Evolutionary conservation across 2,888 invertebrate species (phyloP).

Genomic region (Leptinotarsa tumamoca): DNA sequence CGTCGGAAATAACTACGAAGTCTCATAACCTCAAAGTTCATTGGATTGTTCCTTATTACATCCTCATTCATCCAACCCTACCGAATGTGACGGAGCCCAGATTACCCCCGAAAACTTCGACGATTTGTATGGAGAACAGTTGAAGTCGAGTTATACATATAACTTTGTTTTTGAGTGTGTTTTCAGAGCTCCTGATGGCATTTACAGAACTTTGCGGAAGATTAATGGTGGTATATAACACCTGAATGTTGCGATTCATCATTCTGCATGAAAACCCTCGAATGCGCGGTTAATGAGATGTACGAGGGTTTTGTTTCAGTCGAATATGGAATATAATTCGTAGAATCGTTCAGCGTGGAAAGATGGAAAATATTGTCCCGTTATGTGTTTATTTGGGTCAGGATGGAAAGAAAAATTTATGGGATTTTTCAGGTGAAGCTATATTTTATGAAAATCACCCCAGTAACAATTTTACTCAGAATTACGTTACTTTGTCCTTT

Average conservation of each 20-base stretch:
- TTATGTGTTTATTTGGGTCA: not conserved
- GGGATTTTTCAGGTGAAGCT: too few species aligned
- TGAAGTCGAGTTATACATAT: constrained; percentile 21
- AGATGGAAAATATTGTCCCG: not conserved
- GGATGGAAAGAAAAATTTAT: too few species aligned
- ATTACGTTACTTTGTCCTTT: too few species aligned
- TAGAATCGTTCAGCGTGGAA: not conserved
- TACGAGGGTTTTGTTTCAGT: not conserved
- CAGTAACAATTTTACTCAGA: too few species aligned
- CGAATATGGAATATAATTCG: not conserved
- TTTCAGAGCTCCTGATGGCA: constrained; percentile 23
- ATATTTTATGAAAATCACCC: too few species aligned
- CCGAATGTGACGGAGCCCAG: not conserved
- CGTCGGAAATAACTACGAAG: too few species aligned
- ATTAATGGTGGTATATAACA: constrained; percentile 15
- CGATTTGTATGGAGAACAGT: constrained; percentile 28
- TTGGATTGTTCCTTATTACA: not conserved
- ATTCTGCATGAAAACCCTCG: constrained; percentile 11
- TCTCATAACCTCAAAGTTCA: not conserved
- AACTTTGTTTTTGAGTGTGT: constrained; percentile 32
- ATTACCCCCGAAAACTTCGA: constrained; percentile 20
- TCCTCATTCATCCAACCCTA: not conserved
- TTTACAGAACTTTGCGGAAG: constrained; percentile 18
- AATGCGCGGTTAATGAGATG: constrained; percentile 10
- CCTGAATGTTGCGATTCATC: constrained; percentile 20